phyloP scores from a whole-genome alignment of 2,113 vertebrate genomes.

The Protobothrops mucrosquamatus region DNA sequence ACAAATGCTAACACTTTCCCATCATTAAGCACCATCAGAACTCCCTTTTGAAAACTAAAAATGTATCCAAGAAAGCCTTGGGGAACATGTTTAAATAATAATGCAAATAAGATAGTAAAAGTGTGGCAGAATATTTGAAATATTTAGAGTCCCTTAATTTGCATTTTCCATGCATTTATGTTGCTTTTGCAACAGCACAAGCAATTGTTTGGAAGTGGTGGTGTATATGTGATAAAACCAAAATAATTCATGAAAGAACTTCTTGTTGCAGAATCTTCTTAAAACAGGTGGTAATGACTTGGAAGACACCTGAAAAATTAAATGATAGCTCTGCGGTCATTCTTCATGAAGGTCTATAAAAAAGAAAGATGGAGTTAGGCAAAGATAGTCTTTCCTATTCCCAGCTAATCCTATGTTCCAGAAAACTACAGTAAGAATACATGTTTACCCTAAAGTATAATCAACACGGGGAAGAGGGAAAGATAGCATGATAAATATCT shows the following conservation, averaged over 20 bases:
- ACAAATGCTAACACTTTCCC: neutral
- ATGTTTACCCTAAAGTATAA: neutral
- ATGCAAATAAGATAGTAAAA: slow-evolving; percentile 16
- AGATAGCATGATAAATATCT: neutral
- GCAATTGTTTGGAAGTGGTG: slow-evolving; percentile 7
- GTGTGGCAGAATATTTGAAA: slow-evolving; percentile 32
- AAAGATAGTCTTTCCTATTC: neutral
- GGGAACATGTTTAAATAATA: slow-evolving; percentile 25
- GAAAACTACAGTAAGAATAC: neutral
- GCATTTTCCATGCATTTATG: slow-evolving; percentile 28
- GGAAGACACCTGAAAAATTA: neutral
- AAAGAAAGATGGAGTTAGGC: neutral
- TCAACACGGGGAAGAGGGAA: neutral
- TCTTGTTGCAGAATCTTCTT: neutral
- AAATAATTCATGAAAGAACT: slow-evolving; percentile 33
- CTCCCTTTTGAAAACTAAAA: slow-evolving; percentile 20
- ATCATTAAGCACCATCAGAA: neutral
- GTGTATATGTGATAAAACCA: slow-evolving; percentile 1
- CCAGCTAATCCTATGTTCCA: neutral
- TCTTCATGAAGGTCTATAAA: neutral
- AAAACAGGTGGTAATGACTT: neutral
- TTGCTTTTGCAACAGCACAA: slow-evolving; percentile 2
- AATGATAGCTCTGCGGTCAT: neutral
- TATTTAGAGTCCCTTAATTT: slow-evolving; percentile 22
- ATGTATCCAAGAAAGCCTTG: neutral